Evolutionary conservation across 2,797 vertebrate species (phyloP), one percentile per base, ranked within the genome.

Genomic region (Mormyrops boulengeri): DNA sequence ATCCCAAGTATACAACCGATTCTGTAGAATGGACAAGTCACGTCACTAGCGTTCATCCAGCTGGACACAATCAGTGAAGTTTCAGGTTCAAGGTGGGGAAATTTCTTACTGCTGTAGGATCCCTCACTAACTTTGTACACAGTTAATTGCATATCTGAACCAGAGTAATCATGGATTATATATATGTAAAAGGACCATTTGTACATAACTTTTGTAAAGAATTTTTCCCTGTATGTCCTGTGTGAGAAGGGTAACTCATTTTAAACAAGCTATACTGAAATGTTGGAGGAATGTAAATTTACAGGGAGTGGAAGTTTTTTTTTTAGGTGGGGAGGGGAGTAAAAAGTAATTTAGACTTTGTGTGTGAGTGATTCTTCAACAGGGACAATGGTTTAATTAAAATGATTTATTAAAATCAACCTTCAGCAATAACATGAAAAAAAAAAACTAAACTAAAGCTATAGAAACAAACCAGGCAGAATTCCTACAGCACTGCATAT

Each of bases 211-310:
- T 93, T 93, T 92, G 90, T 93, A 91, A 91, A 91, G 85, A 62
- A 90, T 85, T 91, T 92, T 92, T 92, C 77, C 77, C 89, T 91
- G 88, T 91, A 55, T 88, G 89, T 66, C 44, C 69, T 49, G 87
- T 77, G 88, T 41, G 90, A 90, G 77, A 80, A 12, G 38, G 86
- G 88, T 88, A 86, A 50, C 73, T 86, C 82, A 91, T 91, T 77
- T 89, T 93, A 90, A 93, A 93, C 90, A 96, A 95, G 95, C 95
- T 94, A 95, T 94, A 94, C 94, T 92, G 92, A 95, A 95, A 94
- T 95, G 94, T 95, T 95, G 93, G 77, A 93, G 87, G 92, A 95
- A 95, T 95, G 94, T 96, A 95, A 92, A 96, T 95, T 90, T 91
- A 82, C 69, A 85, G 93, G 92, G 90, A 84, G 95, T 94, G 95